A percentile compares a stretch with the other conserved stretches of the same genome.
These are phyloP conservation scores for Coregonus suidteri DNA, from an alignment of 2,797 vertebrate genomes.

Conservation along the genomic window DNA sequence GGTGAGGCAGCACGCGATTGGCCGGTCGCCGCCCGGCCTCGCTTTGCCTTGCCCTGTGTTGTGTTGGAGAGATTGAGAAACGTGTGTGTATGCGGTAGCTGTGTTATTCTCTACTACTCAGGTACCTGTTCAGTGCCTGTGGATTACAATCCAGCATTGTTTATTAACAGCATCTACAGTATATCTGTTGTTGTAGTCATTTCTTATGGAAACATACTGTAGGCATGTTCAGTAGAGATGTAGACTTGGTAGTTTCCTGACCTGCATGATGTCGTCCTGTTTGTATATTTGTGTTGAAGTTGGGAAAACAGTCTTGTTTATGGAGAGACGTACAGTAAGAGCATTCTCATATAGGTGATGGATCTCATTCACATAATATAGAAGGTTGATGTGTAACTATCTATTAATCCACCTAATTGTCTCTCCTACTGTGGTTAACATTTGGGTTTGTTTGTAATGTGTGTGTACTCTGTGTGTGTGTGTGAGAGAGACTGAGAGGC, in stretches of 20 bases:
- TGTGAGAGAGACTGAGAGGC: not conserved
- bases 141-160: too few species aligned
- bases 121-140: slow-evolving; percentile 24
- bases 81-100: slow-evolving; percentile 11
- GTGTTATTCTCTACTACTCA: slow-evolving; percentile 14
- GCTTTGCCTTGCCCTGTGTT: too few species aligned
- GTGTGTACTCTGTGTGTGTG: too few species aligned
- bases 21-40: slow-evolving; percentile 28
- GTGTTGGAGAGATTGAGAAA: not conserved
- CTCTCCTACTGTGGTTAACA: too few species aligned
- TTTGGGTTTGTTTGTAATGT: too few species aligned
- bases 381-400: not conserved
- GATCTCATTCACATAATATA: not conserved
- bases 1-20: slow-evolving; percentile 81
- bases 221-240: slow-evolving; percentile 50
- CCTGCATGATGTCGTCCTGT: slow-evolving; percentile 48
- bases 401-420: too few species aligned
- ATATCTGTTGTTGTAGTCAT: too few species aligned
- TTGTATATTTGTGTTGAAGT: slow-evolving; percentile 16
- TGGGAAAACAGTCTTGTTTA: slow-evolving; percentile 20
- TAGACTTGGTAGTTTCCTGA: slow-evolving; percentile 32
- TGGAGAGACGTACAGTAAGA: slow-evolving; percentile 14
- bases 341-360: slow-evolving; percentile 42
- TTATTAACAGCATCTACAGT: too few species aligned
- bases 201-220: slow-evolving; percentile 14